These are phyloP conservation scores for Harpalus rufipes DNA, from an alignment of 2,888 invertebrate species.

Conservation along the genomic window DNA sequence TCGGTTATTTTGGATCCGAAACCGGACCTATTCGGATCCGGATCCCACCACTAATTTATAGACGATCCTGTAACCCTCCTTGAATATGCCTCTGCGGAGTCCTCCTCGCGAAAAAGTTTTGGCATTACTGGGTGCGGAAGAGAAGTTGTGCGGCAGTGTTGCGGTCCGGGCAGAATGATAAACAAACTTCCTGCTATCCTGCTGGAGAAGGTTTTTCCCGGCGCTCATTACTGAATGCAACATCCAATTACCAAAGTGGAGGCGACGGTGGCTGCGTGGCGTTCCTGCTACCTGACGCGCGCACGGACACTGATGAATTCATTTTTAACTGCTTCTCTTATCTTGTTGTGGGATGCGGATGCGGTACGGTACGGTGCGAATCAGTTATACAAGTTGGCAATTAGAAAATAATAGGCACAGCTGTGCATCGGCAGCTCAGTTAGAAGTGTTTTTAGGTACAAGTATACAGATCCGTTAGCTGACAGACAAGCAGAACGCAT, in stretches of 20 bases:
- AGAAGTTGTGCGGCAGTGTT: conserved; percentile 35
- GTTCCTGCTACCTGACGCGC: too few relatives aligned
- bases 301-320: conserved; percentile 15
- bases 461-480: background rate
- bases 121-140: background rate
- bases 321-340: conserved; percentile 22
- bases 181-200: conserved; percentile 49
- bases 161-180: conserved; percentile 53
- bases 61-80: too few relatives aligned
- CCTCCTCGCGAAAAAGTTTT: background rate
- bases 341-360: background rate
- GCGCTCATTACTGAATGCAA: conserved; percentile 48
- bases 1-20: too few relatives aligned
- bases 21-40: too few relatives aligned
- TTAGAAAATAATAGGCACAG: background rate
- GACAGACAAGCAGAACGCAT: conserved; percentile 4
- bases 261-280: background rate
- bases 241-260: conserved; percentile 49
- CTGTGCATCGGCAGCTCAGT: conserved; percentile 3
- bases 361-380: background rate
- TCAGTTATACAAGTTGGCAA: conserved; percentile 1
- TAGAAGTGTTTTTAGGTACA: background rate
- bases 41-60: too few relatives aligned
- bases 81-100: too few relatives aligned
- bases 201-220: conserved; percentile 25